Base-by-base conservation (phyloP, 1,140 invertebrate species). In the Luehdorfia chinensis region DNA sequence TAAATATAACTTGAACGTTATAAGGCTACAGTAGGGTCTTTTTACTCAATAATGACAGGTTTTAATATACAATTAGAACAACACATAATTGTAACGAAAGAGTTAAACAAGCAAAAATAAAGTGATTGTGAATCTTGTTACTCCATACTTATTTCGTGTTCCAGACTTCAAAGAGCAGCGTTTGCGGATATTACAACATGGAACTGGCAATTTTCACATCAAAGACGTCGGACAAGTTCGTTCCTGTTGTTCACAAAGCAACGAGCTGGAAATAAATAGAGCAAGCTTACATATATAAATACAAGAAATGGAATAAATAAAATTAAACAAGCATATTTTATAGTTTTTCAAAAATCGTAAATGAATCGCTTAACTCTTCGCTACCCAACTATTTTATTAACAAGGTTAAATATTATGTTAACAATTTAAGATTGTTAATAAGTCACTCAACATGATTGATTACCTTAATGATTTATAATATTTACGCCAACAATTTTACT, bases 191-290 rank as follows among this genome's bases (percentile, higher is more conserved):
- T 39, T 25, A 25, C 12, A 39, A 39, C 36, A 39, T 39, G 36
- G 36, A 41, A 41, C 37, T 41, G 23, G 37, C 14, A 41, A 41
- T 41, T 41, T 41, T 41, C 37, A 41, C 37, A 41, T 41, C 37
- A 41, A 41, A 41, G 37, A 41, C 37, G 37, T 27, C 37, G 21
- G 37, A 36, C 33, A 16, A 41, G 37, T 41, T 41, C 23, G 23
- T 41, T 27, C 37, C 37, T 15, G 13, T 33, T 33, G 21, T 41
- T 15, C 37, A 25, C 19, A 27, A 15, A 27, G 8, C 11, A 7
- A 14, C 2, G 36, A 27, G 8, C 37, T 27, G 15, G 7, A 12
- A 41, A 41, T 9, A 3, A 5, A 28, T 41, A 9, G 37, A 41
- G 37, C 15, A 9, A 7, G 7, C 15, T 1, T 31, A 31, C 12